phyloP scores from a whole-genome alignment of 2,888 invertebrate genomes.

The Drosophila phalerata region DNA sequence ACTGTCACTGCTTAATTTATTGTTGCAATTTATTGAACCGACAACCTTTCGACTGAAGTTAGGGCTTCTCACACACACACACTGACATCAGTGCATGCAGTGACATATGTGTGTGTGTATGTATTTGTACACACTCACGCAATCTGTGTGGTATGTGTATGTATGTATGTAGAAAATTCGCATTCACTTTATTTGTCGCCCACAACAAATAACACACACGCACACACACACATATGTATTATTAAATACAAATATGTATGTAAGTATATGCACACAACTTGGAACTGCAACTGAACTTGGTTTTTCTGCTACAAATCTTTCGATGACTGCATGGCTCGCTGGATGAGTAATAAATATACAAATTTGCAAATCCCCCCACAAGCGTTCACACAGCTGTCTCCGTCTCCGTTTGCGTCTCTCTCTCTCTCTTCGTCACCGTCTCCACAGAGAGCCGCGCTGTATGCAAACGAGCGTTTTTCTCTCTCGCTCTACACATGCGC shows the following conservation, averaged over 20 bases:
- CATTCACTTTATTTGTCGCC: slow-evolving; percentile 51
- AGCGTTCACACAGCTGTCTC: slow-evolving; percentile 41
- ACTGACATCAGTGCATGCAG: slow-evolving; percentile 13
- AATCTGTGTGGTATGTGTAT: background rate
- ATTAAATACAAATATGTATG: background rate
- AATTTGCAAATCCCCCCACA: slow-evolving; percentile 51
- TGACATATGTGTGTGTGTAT: slow-evolving; percentile 4
- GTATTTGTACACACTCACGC: slow-evolving; percentile 12
- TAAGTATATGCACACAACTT: slow-evolving; percentile 48
- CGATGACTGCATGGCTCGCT: slow-evolving; percentile 58
- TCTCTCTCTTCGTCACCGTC: too few species aligned
- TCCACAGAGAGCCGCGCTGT: slow-evolving; percentile 27
- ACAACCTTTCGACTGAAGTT: slow-evolving; percentile 13
- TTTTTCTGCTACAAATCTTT: slow-evolving; percentile 36
- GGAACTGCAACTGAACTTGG: slow-evolving; percentile 45
- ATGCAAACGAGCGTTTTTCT: slow-evolving; percentile 32
- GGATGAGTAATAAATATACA: slow-evolving; percentile 58
- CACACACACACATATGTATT: slow-evolving; percentile 14
- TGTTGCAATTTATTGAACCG: background rate
- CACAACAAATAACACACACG: slow-evolving; percentile 37
- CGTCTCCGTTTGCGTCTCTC: background rate
- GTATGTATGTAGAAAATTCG: slow-evolving; percentile 30
- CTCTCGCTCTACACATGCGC: slow-evolving; percentile 61
- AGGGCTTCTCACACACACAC: slow-evolving; percentile 20
- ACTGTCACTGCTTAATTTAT: slow-evolving; percentile 29